Base-by-base conservation (phyloP, 2,888 invertebrate genomes). In the Eupithecia abbreviata region DNA sequence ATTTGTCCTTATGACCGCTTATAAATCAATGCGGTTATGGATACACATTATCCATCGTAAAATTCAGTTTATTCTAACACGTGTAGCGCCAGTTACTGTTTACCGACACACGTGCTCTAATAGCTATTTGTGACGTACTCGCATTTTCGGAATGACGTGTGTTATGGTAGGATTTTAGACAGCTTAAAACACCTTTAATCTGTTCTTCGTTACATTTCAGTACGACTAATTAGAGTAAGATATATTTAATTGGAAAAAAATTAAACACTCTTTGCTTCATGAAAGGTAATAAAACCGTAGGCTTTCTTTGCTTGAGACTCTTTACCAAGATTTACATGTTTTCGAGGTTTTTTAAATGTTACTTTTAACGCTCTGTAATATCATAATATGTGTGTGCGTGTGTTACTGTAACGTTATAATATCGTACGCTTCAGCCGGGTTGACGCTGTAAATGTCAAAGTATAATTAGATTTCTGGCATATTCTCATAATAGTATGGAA, bases 21-120 rank as follows among this genome's bases (percentile, higher is more conserved):
- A 30, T 18, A 62, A 7, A 45, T 47, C 43, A 10, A 45, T 15
- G 18, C 18, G 68, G 43, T 68, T 45, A 43, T 67, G 68, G 68
- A 7, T n/a, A 69, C 43, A 45, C 15, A 58, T 30, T 42, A 42
- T 13, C 41, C 55, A 75, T 75, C 58, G 75, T 75, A 67, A 75
- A 75, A 68, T 75, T 62, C 43, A 67, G 74, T 75, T 72, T 51
- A 55, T 30, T 18, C 51, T 73, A 43, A 71, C 77, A 77, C 75
- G 70, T 77, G 72, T 55, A 65, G 67, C 65, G 51, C 47, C 41
- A 45, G 15, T 65, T 45, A 30, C 15, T 66, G 55, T 72, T 72
- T 70, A 74, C 66, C 47, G 13, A 62, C 70, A 73, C 73, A 55
- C 68, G 67, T 43, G 49, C 55, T 18, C 47, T 69, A 62, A 72